These are phyloP conservation scores for Cheilosia impressa DNA, from an alignment of 2,888 invertebrate species.

Conservation along the genomic window DNA sequence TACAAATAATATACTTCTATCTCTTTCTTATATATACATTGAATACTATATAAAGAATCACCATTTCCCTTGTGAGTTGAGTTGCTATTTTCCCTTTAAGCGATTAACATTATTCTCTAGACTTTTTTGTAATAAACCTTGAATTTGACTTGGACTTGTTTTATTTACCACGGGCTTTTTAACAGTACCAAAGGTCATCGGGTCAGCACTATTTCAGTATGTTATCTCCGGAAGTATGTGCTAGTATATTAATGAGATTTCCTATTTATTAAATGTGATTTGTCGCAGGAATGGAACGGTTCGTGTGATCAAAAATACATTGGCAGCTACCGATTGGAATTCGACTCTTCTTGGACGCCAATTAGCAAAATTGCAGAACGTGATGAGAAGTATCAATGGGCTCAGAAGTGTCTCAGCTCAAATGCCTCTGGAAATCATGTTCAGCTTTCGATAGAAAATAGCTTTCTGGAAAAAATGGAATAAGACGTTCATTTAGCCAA, in stretches of 20 bases:
- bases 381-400: slow-evolving; percentile 80
- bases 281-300: slow-evolving; percentile 88
- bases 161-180: too few species aligned
- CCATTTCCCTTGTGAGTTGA: too few species aligned
- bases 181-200: slow-evolving; percentile 86
- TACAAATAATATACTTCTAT: too few species aligned
- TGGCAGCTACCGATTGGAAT: slow-evolving; percentile 88
- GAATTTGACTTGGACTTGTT: too few species aligned
- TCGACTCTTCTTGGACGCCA: slow-evolving; percentile 89
- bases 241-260: background rate
- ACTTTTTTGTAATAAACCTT: too few species aligned
- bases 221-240: slow-evolving; percentile 87
- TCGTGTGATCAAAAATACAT: slow-evolving; percentile 86
- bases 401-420: slow-evolving; percentile 75
- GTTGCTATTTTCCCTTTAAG: too few species aligned
- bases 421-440: slow-evolving; percentile 9
- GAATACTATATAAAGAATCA: too few species aligned
- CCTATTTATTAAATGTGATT: slow-evolving; percentile 73
- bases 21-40: too few species aligned
- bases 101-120: too few species aligned
- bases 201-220: slow-evolving; percentile 90
- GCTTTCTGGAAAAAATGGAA: slow-evolving; percentile 63
- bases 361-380: slow-evolving; percentile 83
- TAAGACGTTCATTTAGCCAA: background rate
- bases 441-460: slow-evolving; percentile 60